Conservation (phyloP, 1,140 invertebrate species). For the Heterodera carotae region DNA sequence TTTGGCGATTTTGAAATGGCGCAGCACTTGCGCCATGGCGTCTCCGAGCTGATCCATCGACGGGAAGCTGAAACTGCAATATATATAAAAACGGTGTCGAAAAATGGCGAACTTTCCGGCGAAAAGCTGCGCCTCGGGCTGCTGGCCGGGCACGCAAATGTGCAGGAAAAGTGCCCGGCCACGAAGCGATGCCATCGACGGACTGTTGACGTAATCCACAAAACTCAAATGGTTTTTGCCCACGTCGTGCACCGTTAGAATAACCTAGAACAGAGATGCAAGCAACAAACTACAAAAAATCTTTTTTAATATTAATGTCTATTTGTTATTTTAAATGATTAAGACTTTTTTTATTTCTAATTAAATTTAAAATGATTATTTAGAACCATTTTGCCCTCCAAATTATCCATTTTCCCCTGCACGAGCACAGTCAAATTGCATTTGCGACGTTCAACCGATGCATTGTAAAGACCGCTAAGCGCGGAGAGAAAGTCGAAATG, state of each 20-base stretch:
- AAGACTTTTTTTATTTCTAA: too few species aligned
- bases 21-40: slow-evolving; percentile 70
- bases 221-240: slow-evolving; percentile 76
- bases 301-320: neutral
- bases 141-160: slow-evolving; percentile 84
- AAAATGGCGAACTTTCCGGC: slow-evolving; percentile 67
- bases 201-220: slow-evolving; percentile 73
- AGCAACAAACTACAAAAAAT: too few species aligned
- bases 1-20: slow-evolving; percentile 71
- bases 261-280: slow-evolving; percentile 62
- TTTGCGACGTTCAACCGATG: slow-evolving; percentile 5
- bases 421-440: slow-evolving; percentile 8
- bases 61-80: slow-evolving; percentile 71
- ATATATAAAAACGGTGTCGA: neutral
- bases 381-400: slow-evolving; percentile 6
- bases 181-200: slow-evolving; percentile 81
- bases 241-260: slow-evolving; percentile 86
- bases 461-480: neutral
- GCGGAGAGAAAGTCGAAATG: slow-evolving; percentile 9
- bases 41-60: slow-evolving; percentile 80
- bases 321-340: neutral
- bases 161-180: slow-evolving; percentile 83
- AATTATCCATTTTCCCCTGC: neutral
- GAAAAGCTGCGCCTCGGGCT: slow-evolving; percentile 72
- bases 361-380: too few species aligned